Conservation (phyloP, 2,797 vertebrate species). For the Esox masquinongy region DNA sequence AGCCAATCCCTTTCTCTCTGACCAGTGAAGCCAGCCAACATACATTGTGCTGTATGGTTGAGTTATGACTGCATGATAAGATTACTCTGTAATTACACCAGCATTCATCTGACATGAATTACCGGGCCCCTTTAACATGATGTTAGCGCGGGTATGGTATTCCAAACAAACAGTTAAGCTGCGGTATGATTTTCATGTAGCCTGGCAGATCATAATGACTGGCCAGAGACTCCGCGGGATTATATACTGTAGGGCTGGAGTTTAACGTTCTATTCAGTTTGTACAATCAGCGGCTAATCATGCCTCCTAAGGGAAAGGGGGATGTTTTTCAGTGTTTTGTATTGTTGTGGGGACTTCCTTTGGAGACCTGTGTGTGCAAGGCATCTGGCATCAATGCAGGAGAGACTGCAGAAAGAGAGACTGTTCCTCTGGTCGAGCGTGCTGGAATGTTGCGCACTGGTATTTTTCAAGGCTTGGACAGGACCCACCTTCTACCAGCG, state of each 20-base stretch:
- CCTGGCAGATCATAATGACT: slow-evolving; percentile 28
- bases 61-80: slow-evolving; percentile 51
- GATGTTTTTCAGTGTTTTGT: slow-evolving; percentile 39
- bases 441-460: slow-evolving; percentile 15
- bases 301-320: slow-evolving; percentile 19
- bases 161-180: slow-evolving; percentile 27
- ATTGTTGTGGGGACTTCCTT: slow-evolving; percentile 40
- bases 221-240: slow-evolving; percentile 14
- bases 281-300: slow-evolving; percentile 44
- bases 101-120: slow-evolving; percentile 51
- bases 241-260: too few species aligned
- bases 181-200: slow-evolving; percentile 22
- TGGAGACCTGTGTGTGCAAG: slow-evolving; percentile 12
- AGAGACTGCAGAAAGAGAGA: background rate
- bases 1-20: background rate
- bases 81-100: slow-evolving; percentile 49
- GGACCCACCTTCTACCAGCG: background rate
- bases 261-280: background rate
- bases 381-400: slow-evolving; percentile 21
- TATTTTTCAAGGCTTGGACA: background rate
- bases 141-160: slow-evolving; percentile 11
- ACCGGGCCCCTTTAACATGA: slow-evolving; percentile 16
- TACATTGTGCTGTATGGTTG: slow-evolving; percentile 38
- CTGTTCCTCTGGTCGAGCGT: slow-evolving; percentile 3
- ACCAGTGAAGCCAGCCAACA: slow-evolving; percentile 28